Percentiles rank a stretch among this genome's conserved stretches.
These are phyloP conservation scores for Alethe diademata DNA, from an alignment of 2,113 vertebrate species.

Conservation along the genomic window DNA sequence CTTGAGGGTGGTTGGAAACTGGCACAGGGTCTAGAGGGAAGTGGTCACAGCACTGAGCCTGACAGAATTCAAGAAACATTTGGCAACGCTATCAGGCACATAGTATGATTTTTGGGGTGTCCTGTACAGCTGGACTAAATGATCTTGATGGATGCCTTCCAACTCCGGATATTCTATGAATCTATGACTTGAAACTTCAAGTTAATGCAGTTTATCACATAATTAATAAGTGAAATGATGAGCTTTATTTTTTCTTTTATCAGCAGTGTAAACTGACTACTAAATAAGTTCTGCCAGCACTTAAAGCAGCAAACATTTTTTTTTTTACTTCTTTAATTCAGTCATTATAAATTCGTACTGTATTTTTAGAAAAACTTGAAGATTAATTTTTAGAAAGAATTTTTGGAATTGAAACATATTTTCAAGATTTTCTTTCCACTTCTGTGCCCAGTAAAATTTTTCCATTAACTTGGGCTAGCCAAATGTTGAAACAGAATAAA, in stretches of 20 bases:
- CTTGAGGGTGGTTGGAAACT: rapidly evolving
- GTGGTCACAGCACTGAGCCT: neutral
- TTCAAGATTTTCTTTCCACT: neutral
- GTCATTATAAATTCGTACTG: neutral
- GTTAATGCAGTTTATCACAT: neutral
- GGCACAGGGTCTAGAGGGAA: neutral
- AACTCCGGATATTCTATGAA: neutral
- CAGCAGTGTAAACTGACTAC: neutral
- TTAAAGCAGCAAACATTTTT: neutral
- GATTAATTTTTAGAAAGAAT: neutral
- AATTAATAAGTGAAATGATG: neutral
- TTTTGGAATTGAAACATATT: neutral
- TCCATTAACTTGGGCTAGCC: neutral
- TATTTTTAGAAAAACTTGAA: neutral
- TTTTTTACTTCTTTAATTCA: neutral
- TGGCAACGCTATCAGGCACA: neutral
- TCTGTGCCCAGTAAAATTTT: neutral
- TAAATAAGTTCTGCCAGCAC: neutral
- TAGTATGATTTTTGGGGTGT: neutral
- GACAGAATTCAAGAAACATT: neutral
- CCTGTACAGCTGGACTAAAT: neutral
- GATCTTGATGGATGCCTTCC: too few relatives aligned
- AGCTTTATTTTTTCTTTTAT: neutral
- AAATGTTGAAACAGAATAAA: neutral
- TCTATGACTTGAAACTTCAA: neutral